These are phyloP conservation scores for Brachionus angularis DNA, from an alignment of 1,140 invertebrate species.

Conservation along the genomic window DNA sequence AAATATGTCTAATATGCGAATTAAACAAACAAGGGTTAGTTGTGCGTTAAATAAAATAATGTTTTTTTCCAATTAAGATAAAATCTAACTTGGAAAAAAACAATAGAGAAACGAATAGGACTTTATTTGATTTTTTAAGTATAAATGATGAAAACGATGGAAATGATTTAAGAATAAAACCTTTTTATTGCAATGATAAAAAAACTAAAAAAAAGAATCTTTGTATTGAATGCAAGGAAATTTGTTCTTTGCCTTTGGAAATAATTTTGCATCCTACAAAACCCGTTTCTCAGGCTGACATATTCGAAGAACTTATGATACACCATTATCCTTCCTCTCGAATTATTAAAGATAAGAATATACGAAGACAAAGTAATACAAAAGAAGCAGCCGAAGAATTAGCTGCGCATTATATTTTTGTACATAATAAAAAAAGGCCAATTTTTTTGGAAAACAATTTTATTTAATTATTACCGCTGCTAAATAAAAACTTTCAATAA, in stretches of 20 bases:
- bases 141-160: not conserved
- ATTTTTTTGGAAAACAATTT: too few relatives aligned
- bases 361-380: not conserved
- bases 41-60: conserved; percentile 34
- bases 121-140: not conserved
- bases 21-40: conserved; percentile 13
- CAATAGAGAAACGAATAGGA: not conserved
- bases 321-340: conserved; percentile 15
- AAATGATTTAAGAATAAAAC: not conserved
- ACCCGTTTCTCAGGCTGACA: not conserved
- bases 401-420: conserved; percentile 5
- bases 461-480: too few relatives aligned
- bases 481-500: too few relatives aligned
- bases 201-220: not conserved
- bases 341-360: not conserved
- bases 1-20: not conserved
- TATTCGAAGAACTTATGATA: conserved; percentile 24
- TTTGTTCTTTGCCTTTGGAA: conserved; percentile 13
- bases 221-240: not conserved
- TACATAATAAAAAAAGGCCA: conserved; percentile 3
- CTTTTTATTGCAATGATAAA: not conserved
- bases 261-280: not conserved
- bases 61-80: too few relatives aligned
- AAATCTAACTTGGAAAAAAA: not conserved
- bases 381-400: conserved; percentile 4